These are phyloP conservation scores for Heliopora coerulea DNA, from an alignment of 92 coral and sea anemone genomes.

Conservation along the genomic window DNA sequence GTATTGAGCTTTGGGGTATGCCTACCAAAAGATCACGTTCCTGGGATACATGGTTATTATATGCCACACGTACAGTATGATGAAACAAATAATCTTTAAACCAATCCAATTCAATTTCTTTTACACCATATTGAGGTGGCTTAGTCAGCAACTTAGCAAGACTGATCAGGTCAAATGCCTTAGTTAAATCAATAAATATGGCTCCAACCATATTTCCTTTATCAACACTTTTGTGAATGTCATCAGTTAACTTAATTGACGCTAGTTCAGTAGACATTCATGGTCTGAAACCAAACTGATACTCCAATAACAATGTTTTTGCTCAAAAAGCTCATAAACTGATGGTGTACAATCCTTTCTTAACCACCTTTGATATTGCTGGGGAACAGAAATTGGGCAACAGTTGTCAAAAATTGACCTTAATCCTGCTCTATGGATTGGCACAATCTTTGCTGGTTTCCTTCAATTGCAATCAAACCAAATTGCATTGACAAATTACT, in stretches of 20 bases:
- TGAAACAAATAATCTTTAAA: slow-evolving; percentile 1
- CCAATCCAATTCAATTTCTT: slow-evolving; percentile 5
- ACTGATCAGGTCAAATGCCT: slow-evolving; percentile 10
- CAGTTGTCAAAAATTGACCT: slow-evolving; percentile 6
- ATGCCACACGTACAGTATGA: neutral
- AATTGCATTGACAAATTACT: too few relatives aligned
- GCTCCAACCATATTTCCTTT: neutral
- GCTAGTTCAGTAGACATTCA: slow-evolving; percentile 8
- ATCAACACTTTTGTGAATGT: neutral
- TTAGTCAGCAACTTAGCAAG: neutral
- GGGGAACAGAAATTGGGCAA: slow-evolving; percentile 10
- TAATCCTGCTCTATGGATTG: slow-evolving; percentile 7
- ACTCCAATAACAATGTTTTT: slow-evolving; percentile 1
- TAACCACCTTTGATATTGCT: neutral
- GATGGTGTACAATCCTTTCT: slow-evolving; percentile 1
- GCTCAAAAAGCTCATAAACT: neutral
- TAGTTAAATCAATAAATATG: slow-evolving; percentile 8
- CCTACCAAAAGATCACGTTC: neutral
- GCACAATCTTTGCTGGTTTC: slow-evolving; percentile 17
- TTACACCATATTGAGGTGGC: neutral
- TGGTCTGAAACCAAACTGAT: slow-evolving; percentile 14
- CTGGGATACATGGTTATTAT: neutral
- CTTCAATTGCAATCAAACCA: too few relatives aligned
- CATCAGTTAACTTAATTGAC: neutral
- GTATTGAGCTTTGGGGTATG: slow-evolving; percentile 1